Conservation (phyloP, 2,888 invertebrate species). For the Theodoxus fluviatilis region DNA sequence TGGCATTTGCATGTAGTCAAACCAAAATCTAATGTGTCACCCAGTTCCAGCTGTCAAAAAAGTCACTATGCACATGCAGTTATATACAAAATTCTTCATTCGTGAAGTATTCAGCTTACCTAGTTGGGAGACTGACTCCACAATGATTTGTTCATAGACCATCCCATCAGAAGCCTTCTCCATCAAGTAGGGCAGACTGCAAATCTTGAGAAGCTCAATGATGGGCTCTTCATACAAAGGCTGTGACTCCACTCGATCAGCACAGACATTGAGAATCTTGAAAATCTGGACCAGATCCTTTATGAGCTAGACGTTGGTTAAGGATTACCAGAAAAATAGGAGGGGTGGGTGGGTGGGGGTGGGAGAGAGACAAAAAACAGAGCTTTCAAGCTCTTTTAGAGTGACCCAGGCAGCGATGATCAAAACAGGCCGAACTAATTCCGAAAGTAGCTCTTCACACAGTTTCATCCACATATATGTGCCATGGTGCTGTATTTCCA, state of each 20-base stretch:
- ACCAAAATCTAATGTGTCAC: no score
- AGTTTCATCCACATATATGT: no score
- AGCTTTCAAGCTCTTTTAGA: no score
- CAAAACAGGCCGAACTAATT: no score
- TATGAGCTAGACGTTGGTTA: constrained; percentile 55
- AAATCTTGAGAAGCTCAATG: constrained; percentile 56
- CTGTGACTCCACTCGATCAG: constrained; percentile 58
- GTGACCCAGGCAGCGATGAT: no score
- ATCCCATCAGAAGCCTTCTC: constrained; percentile 64
- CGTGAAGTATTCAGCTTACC: constrained; percentile 45
- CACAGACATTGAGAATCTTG: constrained; percentile 63
- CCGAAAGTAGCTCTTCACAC: no score
- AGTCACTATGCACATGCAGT: background rate
- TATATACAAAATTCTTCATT: background rate
- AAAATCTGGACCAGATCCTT: constrained; percentile 63
- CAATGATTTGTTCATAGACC: constrained; percentile 62
- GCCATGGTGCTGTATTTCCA: no score
- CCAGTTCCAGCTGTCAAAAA: background rate
- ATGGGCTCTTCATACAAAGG: constrained; percentile 60
- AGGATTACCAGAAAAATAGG: constrained; percentile 28
- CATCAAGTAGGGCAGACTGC: constrained; percentile 61
- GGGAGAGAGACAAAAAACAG: background rate
- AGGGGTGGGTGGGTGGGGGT: background rate
- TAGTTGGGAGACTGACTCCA: constrained; percentile 63
- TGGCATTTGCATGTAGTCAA: no score